phyloP scores from a whole-genome alignment of 2,113 vertebrate genomes.

The Rhinoptilus africanus region DNA sequence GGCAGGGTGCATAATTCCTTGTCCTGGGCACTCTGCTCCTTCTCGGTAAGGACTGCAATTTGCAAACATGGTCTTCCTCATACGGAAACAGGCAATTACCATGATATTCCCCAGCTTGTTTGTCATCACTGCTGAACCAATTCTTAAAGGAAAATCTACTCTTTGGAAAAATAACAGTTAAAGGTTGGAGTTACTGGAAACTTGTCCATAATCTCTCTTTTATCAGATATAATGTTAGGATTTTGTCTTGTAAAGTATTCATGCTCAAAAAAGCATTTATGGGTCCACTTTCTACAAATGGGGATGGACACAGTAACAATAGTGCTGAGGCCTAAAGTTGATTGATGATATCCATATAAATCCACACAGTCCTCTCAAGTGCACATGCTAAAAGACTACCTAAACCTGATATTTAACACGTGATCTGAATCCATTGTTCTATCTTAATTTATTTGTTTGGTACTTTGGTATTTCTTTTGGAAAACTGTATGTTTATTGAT shows the following conservation, averaged over 20 bases:
- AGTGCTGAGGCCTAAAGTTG: background rate
- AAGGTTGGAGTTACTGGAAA: background rate
- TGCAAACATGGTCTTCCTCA: background rate
- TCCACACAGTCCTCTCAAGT: background rate
- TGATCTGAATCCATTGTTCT: background rate
- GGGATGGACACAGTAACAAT: background rate
- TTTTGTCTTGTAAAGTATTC: background rate
- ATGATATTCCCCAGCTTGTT: background rate
- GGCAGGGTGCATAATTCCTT: background rate
- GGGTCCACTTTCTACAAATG: background rate
- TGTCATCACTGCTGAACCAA: background rate
- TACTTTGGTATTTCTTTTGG: background rate
- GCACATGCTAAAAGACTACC: background rate
- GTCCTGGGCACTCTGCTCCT: background rate
- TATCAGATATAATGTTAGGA: background rate
- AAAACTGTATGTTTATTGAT: background rate
- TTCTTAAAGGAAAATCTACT: background rate
- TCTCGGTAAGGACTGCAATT: background rate
- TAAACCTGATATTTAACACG: background rate
- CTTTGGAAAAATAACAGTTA: background rate
- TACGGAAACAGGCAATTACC: background rate
- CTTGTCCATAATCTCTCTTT: background rate
- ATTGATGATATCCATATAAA: background rate
- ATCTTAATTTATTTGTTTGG: background rate
- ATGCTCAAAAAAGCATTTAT: background rate